These are phyloP conservation scores for Drosophila triauraria DNA, from an alignment of 1,140 invertebrate species.

Conservation along the genomic window DNA sequence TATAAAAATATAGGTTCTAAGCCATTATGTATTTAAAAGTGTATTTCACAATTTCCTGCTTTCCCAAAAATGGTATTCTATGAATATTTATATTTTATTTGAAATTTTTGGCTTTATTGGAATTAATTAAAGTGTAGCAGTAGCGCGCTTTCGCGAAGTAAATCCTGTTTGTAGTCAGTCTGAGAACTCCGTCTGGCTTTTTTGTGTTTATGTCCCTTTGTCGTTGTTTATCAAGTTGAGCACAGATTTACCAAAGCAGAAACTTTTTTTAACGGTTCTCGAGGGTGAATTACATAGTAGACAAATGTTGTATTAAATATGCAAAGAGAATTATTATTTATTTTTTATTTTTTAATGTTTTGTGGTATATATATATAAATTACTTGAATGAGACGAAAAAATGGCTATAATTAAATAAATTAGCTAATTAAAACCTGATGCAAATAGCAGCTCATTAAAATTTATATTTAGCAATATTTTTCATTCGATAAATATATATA, in stretches of 20 bases:
- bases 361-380: too few relatives aligned
- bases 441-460: not conserved
- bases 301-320: not conserved
- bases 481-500: not conserved
- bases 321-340: not conserved
- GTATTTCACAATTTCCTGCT: too few relatives aligned
- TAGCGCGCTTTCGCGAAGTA: slow-evolving; percentile 10
- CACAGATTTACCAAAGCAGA: slow-evolving; percentile 20
- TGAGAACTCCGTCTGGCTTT: slow-evolving; percentile 11
- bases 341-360: not conserved
- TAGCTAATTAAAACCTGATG: not conserved
- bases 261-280: slow-evolving; percentile 25
- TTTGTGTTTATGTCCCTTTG: slow-evolving; percentile 38
- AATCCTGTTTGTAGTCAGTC: slow-evolving; percentile 24
- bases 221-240: slow-evolving; percentile 43
- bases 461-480: not conserved
- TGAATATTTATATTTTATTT: not conserved
- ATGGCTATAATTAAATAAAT: not conserved
- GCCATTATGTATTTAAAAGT: too few relatives aligned
- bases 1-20: too few relatives aligned
- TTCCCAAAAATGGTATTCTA: not conserved
- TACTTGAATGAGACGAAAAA: too few relatives aligned
- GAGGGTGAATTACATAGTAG: slow-evolving; percentile 4
- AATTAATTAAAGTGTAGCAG: slow-evolving; percentile 14
- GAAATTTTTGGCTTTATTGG: not conserved